A percentile compares a stretch with the other conserved stretches of the same genome.
phyloP scores from a whole-genome alignment of 1,140 invertebrate species.

The Xylocopa sonorina region DNA sequence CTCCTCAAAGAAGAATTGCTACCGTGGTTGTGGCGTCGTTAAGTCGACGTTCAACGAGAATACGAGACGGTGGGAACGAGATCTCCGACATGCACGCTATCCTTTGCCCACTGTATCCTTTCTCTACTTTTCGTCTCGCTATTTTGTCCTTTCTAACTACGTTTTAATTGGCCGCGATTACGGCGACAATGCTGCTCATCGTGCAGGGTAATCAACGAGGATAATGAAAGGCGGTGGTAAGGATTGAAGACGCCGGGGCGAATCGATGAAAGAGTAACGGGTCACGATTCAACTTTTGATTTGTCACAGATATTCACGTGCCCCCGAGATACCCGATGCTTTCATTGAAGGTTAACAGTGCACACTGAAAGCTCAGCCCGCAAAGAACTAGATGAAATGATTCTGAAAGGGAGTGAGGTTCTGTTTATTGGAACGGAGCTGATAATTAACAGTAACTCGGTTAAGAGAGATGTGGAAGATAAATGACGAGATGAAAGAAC shows the following conservation, averaged over 20 bases:
- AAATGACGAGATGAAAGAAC: slow-evolving; percentile 6
- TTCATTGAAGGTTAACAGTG: slow-evolving; percentile 61
- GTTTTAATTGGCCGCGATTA: slow-evolving; percentile 77
- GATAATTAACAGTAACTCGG: slow-evolving; percentile 46
- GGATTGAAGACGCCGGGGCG: slow-evolving; percentile 2
- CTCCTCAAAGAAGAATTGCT: slow-evolving; percentile 52
- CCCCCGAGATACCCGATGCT: neutral
- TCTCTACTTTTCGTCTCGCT: neutral
- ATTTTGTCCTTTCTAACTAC: neutral
- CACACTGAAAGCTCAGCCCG: neutral
- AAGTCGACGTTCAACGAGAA: slow-evolving; percentile 66
- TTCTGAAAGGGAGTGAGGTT: slow-evolving; percentile 7
- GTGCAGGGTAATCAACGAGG: slow-evolving; percentile 54
- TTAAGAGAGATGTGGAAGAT: slow-evolving; percentile 30
- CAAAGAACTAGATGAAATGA: slow-evolving; percentile 35
- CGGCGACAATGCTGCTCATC: slow-evolving; percentile 65
- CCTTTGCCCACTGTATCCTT: neutral
- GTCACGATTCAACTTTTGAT: slow-evolving; percentile 53
- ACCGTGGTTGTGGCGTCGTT: slow-evolving; percentile 63
- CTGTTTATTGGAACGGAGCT: neutral
- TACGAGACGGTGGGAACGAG: slow-evolving; percentile 69
- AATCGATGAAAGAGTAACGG: slow-evolving; percentile 54
- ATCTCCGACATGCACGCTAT: slow-evolving; percentile 25
- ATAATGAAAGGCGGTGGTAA: slow-evolving; percentile 50
- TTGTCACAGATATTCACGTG: slow-evolving; percentile 36